Conservation (phyloP, 1,140 invertebrate genomes). For the Carcinoscorpius rotundicauda region DNA sequence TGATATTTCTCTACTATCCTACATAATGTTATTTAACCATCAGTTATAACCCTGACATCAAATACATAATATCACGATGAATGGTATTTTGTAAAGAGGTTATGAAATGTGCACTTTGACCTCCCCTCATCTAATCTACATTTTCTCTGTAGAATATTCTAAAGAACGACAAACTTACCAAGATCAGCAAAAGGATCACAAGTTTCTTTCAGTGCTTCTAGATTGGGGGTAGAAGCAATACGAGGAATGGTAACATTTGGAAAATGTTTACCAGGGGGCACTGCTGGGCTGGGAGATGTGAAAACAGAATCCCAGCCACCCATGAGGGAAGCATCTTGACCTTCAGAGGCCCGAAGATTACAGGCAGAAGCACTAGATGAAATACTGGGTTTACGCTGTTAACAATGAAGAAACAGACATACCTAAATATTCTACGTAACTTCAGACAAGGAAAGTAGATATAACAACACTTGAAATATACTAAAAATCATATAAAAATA, state of each 20-base stretch:
- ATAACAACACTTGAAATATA: background rate
- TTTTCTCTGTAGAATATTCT: no score
- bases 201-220: conserved; percentile 33
- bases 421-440: no score
- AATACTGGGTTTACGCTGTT: conserved; percentile 17
- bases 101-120: no score
- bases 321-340: conserved; percentile 15
- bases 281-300: conserved; percentile 2
- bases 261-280: background rate
- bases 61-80: no score
- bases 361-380: conserved; percentile 19
- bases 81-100: no score
- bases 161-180: conserved; percentile 24
- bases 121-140: no score
- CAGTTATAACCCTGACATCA: no score
- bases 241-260: conserved; percentile 34
- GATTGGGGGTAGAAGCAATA: conserved; percentile 46
- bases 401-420: no score
- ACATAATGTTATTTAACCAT: no score
- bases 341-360: background rate
- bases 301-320: conserved; percentile 21
- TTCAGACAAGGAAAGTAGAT: background rate
- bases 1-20: no score
- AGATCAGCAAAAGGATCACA: conserved; percentile 44
- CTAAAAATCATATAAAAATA: no score